A percentile compares a stretch with the other conserved stretches of the same genome.
Evolutionary conservation across 2,797 vertebrate genomes (phyloP).

Genomic region (Lacerta viridis): DNA sequence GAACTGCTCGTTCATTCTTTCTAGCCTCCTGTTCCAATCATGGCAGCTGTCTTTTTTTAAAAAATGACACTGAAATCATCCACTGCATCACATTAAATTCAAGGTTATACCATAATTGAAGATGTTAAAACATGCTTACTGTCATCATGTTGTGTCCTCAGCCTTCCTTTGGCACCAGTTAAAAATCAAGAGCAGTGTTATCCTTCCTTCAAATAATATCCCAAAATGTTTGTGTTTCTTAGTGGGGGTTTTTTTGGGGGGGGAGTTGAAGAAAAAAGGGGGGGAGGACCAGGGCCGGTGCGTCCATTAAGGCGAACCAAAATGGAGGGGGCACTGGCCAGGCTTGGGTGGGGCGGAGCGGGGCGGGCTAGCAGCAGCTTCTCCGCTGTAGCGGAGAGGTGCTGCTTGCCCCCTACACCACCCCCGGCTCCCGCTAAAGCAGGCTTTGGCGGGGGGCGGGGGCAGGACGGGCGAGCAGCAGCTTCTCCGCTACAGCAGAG

Average conservation of each 20-base stretch:
- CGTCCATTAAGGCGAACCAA: no score
- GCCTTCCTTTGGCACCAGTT: not conserved
- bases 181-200: not conserved
- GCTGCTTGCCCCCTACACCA: no score
- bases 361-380: no score
- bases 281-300: no score
- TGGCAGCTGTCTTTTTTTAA: not conserved
- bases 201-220: not conserved
- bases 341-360: no score
- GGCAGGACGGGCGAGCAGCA: no score
- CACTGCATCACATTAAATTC: not conserved
- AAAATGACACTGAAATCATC: not conserved
- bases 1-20: not conserved
- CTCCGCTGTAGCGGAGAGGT: no score
- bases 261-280: not conserved
- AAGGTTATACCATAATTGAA: not conserved
- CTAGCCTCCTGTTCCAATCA: not conserved
- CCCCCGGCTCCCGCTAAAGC: no score
- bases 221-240: not conserved
- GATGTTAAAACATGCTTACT: not conserved
- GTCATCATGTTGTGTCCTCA: not conserved
- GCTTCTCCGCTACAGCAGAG: no score
- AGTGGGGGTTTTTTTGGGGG: not conserved
- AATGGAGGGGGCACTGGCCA: no score
- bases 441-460: no score